Evolutionary conservation across 2,113 vertebrate species (phyloP).

Genomic region (Brachionichthys hirsutus): DNA sequence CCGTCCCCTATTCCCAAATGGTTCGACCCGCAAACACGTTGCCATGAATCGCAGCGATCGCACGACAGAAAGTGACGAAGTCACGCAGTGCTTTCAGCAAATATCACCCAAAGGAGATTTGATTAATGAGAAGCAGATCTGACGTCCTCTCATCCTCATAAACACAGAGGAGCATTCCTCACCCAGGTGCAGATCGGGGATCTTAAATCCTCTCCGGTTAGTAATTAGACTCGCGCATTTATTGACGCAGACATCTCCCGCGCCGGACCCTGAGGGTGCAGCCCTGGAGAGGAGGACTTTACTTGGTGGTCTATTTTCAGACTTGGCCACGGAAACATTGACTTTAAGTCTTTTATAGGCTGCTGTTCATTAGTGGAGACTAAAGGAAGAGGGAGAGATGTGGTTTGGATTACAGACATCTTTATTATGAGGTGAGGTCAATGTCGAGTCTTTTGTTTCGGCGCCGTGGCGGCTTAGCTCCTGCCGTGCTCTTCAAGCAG

Average conservation of each 20-base stretch:
- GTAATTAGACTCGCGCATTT: slow-evolving; percentile 65
- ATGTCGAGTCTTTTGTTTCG: background rate
- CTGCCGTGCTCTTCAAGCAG: background rate
- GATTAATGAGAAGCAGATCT: slow-evolving; percentile 58
- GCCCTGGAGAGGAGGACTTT: slow-evolving; percentile 13
- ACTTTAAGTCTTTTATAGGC: slow-evolving; percentile 36
- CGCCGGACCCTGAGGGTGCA: slow-evolving; percentile 28
- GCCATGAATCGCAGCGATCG: slow-evolving; percentile 8
- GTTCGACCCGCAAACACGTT: slow-evolving; percentile 23
- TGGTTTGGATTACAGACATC: slow-evolving; percentile 14
- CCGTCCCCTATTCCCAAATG: slow-evolving; percentile 11
- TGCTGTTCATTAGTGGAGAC: slow-evolving; percentile 20
- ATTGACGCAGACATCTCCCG: slow-evolving; percentile 45
- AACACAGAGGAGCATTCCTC: slow-evolving; percentile 53
- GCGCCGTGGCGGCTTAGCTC: background rate
- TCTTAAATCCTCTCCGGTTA: slow-evolving; percentile 56
- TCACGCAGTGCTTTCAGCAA: slow-evolving; percentile 19
- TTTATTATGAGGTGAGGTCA: slow-evolving; percentile 8
- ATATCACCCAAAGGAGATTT: slow-evolving; percentile 32
- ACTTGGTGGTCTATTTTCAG: slow-evolving; percentile 58
- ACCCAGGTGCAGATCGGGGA: slow-evolving; percentile 46
- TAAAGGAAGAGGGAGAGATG: background rate
- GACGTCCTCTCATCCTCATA: slow-evolving; percentile 30
- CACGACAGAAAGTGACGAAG: slow-evolving; percentile 7
- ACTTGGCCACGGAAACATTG: slow-evolving; percentile 20